Percentiles rank a stretch among this genome's conserved stretches.
phyloP scores from a whole-genome alignment of 2,113 vertebrate species.

The Bubo bubo region DNA sequence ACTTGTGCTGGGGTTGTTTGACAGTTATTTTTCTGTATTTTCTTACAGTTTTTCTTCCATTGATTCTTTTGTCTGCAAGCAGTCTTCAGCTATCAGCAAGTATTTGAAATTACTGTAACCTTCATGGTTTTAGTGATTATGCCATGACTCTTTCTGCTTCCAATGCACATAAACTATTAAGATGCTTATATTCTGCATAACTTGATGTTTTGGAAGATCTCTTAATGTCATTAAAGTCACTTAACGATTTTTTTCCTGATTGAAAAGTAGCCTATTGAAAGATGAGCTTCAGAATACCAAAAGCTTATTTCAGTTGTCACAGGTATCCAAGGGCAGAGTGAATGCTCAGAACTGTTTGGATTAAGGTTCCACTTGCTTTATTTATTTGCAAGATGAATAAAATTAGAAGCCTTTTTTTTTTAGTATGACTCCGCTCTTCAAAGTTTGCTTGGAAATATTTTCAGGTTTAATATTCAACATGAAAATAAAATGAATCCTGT shows the following conservation, averaged over 20 bases:
- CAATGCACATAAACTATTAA: accelerated
- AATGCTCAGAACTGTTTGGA: neutral
- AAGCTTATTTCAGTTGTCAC: neutral
- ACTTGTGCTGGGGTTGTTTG: neutral
- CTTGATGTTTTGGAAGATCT: neutral
- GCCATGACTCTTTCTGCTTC: neutral
- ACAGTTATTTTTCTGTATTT: neutral
- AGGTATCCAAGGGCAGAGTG: neutral
- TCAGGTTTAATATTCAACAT: neutral
- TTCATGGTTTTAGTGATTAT: neutral
- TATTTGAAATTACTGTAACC: neutral
- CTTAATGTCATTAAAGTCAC: neutral
- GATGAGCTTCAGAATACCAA: neutral
- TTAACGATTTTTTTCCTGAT: neutral
- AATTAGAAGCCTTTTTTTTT: neutral
- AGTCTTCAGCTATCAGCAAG: neutral
- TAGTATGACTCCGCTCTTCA: neutral
- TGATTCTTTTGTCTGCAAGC: neutral
- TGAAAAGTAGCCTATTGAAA: neutral
- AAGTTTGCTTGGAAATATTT: neutral
- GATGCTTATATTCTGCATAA: neutral
- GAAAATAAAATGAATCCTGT: neutral
- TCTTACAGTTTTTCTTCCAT: neutral
- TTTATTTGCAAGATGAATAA: neutral
- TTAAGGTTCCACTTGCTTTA: neutral